Evolutionary conservation across 2,797 vertebrate genomes (phyloP), one percentile per base, ranked within the genome.

Genomic region (Gallinago solitaria): DNA sequence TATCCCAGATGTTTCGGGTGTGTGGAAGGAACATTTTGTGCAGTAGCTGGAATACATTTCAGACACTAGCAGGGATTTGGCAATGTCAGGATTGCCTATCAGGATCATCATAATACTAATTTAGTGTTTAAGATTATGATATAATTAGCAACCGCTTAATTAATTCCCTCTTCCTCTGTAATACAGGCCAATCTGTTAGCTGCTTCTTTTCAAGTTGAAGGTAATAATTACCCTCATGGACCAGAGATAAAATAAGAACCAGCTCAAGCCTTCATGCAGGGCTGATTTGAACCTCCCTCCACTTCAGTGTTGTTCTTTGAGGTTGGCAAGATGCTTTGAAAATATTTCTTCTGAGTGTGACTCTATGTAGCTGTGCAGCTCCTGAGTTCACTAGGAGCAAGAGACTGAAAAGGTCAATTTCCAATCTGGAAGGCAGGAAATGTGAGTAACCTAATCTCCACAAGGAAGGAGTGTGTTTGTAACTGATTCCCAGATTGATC

Each of bases 51-150:
- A 75, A 50, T 90, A n/a, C 41, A 30, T 93, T 54, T 92, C 81
- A 90, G 78, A 77, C 57, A 35, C 25, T 71, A 76, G 88, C 74
- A 91, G 94, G 77, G 71, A 85, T 96, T 78, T 97, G 94, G 67
- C 83, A 95, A 69, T 92, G 96, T 96, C 93, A 95, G 88, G 77
- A 68, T 95, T 95, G 90, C 90, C 86, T 94, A 95, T 96, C 95
- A 93, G 95, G 78, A 94, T 93, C 91, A 92, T 96, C 86, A 47
- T 93, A 96, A 92, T 92, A 95, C 93, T 92, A 97, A 96, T 96
- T 93, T 87, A 95, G 75, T 95, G 88, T 95, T 95, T 94, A 95
- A 97, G 91, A 96, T 97, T 94, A 92, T 2, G 33, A 85, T 95
- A 85, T 96, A 95, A 95, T 96, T 95, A 96, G 94, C 60, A 89